Evolutionary conservation across 2,113 vertebrate species (phyloP), one percentile per base, ranked within the genome.

Genomic region (Puffinus mauretanicus): DNA sequence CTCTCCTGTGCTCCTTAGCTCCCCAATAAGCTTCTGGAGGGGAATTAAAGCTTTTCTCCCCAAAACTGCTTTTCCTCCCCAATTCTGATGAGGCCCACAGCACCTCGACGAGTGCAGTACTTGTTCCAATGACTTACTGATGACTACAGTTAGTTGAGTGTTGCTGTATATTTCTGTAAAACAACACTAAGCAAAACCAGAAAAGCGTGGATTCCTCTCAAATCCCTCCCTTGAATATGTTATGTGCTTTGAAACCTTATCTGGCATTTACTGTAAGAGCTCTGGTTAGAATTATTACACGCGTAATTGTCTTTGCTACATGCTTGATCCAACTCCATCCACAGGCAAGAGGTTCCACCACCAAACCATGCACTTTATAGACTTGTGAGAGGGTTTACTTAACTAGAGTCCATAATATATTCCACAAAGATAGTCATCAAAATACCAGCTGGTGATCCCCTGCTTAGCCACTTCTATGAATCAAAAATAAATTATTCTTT

Each of bases 401-500:
- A 86, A 75, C 94, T 86, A 66, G 25, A 87, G 51, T 30, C 51
- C 55, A 64, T 77, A 80, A 81, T 58, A 83, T 26, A 69, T 65
- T 85, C 70, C 77, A 91, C 49, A 87, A 93, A 94, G 66, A 80
- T 16, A 95, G 62, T 46, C 32, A 90, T 93, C 64, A 90, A 93
- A 93, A 87, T 77, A 91, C 3, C 55, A 93, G 79, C 67, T 88
- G 78, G 38, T 83, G 82, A 93, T 93, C 60, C 58, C 38, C 44
- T 94, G 55, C 67, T 90, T 84, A 96, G 70, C 46, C 64, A 71
- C 79, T 97, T 95, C 61, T 90, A 55, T 75, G 78, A 95, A 93
- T 93, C 66, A 90, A 88, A 97, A 94, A 62, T 18, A 93, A 94
- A 88, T 85, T 77, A 70, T 90, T 93, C 58, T 85, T 95, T 87